Base-by-base conservation (phyloP, 2,888 invertebrate species). In the Bugulina stolonifera region DNA sequence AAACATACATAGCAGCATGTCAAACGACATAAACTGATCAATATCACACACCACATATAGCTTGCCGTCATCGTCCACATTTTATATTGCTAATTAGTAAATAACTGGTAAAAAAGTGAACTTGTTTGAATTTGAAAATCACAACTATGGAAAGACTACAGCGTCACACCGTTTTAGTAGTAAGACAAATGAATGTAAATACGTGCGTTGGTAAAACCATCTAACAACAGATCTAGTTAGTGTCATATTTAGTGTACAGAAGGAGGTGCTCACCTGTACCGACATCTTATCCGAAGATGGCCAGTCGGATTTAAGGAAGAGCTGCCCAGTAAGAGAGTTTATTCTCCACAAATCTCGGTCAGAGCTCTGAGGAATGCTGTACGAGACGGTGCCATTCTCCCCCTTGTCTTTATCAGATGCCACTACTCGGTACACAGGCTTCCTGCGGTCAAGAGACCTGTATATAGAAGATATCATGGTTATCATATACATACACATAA, bases 381-480 rank as follows among this genome's bases (percentile, higher is more conserved):
- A 72, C 10, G 58, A 52, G 52, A 43, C 69, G 43, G 23, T 72
- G 52, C 71, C 52, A 27, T 71, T 72, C 54, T 54, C 64, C 34
- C 71, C 71, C 43, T 43, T 54, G 52, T 70, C 70, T 2, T 5
- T 23, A 29, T 70, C 70, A 3, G 29, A 54, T 27, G 70, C 70
- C 3, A 70, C 18, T 5, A 70, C 70, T n/a, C 54, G 70, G 52
- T 70, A 52, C 18, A 70, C 25, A 10, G 70, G 70, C 22, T 23
- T 34, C 3, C 32, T 32, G 2, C 2, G 35, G 52, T 70, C 52
- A 29, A 43, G 70, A 10, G 69, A 35, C 25, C 69, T 32, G 34
- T 29, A 69, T 10, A 58, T 58, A 10, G 14, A 23, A 10, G 14
- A 10, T n/a, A 10, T 10, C 10, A 10, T 25, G 64, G 25, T 52